These are phyloP conservation scores for Nemurella pictetii DNA, from an alignment of 2,888 invertebrate genomes.

Conservation along the genomic window DNA sequence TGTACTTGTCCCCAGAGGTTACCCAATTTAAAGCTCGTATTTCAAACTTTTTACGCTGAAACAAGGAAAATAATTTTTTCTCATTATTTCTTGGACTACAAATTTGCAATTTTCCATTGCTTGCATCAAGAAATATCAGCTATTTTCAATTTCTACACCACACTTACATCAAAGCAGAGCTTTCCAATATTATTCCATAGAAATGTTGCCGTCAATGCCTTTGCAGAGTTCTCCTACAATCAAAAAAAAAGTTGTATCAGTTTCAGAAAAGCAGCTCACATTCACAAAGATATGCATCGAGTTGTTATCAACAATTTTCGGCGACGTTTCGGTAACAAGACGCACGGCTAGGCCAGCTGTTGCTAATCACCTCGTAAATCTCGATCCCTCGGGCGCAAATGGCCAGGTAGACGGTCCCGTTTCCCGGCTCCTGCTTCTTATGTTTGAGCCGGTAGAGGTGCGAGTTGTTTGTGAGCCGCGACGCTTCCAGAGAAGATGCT, in stretches of 20 bases:
- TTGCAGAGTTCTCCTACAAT: conserved; percentile 46
- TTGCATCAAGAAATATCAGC: background rate
- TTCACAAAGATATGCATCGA: background rate
- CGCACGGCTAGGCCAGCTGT: background rate
- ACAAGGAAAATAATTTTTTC: conserved; percentile 37
- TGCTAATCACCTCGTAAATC: conserved; percentile 66
- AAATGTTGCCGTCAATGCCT: conserved; percentile 58
- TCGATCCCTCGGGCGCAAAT: conserved; percentile 91
- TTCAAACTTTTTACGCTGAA: conserved; percentile 91
- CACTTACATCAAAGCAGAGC: conserved; percentile 82
- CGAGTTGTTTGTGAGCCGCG: conserved; percentile 69
- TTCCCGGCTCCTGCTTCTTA: conserved; percentile 72
- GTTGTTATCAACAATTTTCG: background rate
- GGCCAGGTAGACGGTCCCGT: conserved; percentile 73
- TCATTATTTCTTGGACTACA: background rate
- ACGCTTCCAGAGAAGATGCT: conserved; percentile 52
- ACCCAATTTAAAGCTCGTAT: conserved; percentile 82
- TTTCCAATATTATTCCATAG: conserved; percentile 96
- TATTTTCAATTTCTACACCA: conserved; percentile 1
- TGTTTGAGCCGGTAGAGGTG: conserved; percentile 76
- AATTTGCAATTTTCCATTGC: background rate
- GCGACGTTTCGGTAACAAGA: background rate
- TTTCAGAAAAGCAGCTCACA: background rate
- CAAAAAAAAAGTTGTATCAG: conserved; percentile 11
- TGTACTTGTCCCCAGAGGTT: conserved; percentile 68